Percentiles rank a stretch among this genome's conserved stretches.
Evolutionary conservation across 2,113 vertebrate species (phyloP).

Genomic region (Dromaius novaehollandiae): DNA sequence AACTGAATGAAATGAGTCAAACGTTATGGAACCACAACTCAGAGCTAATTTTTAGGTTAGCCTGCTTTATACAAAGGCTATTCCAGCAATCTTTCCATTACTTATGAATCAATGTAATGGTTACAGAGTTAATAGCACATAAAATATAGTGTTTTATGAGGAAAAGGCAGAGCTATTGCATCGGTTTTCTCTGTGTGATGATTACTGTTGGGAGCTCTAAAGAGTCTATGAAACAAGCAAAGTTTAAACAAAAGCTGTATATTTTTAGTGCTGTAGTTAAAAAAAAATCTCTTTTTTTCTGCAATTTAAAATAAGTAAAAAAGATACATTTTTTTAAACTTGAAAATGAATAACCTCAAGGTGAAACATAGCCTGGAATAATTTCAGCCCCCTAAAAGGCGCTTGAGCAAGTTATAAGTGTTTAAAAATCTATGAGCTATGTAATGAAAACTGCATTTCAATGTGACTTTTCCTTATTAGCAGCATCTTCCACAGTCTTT

Average conservation of each 20-base stretch:
- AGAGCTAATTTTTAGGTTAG: neutral
- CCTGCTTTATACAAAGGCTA: neutral
- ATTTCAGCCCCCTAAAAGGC: neutral
- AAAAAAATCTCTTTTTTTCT: neutral
- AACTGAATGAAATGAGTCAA: neutral
- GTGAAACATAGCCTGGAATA: neutral
- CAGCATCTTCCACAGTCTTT: neutral
- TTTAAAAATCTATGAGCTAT: constrained; percentile 38
- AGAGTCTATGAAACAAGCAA: neutral
- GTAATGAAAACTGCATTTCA: constrained; percentile 50
- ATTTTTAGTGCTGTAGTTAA: neutral
- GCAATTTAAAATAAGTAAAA: neutral
- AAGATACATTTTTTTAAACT: neutral
- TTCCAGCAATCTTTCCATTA: neutral
- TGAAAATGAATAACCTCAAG: neutral
- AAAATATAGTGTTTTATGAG: neutral
- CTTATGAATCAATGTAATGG: constrained; percentile 8
- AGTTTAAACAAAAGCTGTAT: neutral
- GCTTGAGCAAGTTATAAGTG: constrained; percentile 1
- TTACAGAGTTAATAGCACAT: neutral
- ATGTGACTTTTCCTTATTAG: constrained; percentile 11
- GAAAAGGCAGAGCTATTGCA: neutral
- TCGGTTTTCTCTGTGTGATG: neutral
- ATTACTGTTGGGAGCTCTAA: neutral
- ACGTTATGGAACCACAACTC: neutral